Evolutionary conservation across 2,113 vertebrate genomes (phyloP).

Genomic region (Rutilus rutilus): DNA sequence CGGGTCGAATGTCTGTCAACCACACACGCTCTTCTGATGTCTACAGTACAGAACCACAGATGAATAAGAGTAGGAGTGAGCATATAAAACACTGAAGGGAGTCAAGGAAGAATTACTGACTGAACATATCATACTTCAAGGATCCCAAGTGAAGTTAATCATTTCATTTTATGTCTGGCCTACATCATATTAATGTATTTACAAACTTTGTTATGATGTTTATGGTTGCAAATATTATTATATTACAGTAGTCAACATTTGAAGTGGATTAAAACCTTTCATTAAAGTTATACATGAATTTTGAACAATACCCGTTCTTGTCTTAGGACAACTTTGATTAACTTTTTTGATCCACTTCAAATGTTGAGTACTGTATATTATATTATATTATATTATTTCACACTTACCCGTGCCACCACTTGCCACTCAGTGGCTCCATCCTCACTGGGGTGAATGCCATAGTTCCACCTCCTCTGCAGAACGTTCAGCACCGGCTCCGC

Average conservation of each 20-base stretch:
- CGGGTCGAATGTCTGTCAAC: constrained; percentile 79
- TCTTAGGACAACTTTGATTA: too few relatives aligned
- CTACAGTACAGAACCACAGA: constrained; percentile 63
- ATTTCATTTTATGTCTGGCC: background rate
- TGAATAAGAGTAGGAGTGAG: background rate
- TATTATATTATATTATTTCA: background rate
- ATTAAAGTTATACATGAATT: too few relatives aligned
- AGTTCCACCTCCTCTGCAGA: constrained; percentile 90
- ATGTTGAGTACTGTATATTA: background rate
- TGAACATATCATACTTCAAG: background rate
- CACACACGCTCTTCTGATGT: constrained; percentile 82
- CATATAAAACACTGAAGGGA: background rate
- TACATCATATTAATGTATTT: background rate
- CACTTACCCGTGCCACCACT: constrained; percentile 77
- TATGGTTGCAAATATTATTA: background rate
- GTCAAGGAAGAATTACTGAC: background rate
- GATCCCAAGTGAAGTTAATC: background rate
- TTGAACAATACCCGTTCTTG: too few relatives aligned
- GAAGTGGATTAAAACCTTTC: too few relatives aligned
- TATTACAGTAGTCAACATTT: too few relatives aligned
- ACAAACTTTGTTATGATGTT: background rate
- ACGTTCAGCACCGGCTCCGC: constrained; percentile 89
- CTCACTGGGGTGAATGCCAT: constrained; percentile 91
- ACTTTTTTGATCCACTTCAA: too few relatives aligned
- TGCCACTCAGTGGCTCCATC: constrained; percentile 86